Conservation (phyloP, 2,888 invertebrate genomes). For the Sabatieria punctata region DNA sequence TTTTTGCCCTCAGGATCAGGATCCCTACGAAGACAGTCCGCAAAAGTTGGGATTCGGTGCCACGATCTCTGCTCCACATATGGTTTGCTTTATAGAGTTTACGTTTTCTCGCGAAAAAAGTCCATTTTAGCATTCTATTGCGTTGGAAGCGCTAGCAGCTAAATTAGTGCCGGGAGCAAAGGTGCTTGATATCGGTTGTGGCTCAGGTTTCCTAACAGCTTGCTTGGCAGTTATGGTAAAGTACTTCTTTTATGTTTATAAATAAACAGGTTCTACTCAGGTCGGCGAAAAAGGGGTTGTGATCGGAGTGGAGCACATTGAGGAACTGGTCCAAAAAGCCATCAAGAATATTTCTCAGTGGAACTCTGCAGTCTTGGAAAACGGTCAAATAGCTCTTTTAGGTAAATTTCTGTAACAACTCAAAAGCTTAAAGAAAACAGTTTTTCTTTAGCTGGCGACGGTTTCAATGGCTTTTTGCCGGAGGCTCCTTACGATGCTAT, state of each 20-base stretch:
- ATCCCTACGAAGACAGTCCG: conserved; percentile 33
- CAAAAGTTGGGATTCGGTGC: conserved; percentile 34
- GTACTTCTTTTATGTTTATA: neutral
- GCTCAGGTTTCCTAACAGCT: conserved; percentile 36
- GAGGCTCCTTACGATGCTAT: conserved; percentile 36
- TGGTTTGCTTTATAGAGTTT: conserved; percentile 22
- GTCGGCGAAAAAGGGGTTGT: conserved; percentile 32
- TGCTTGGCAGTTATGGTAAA: conserved; percentile 35
- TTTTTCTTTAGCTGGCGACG: conserved; percentile 32
- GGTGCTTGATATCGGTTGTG: conserved; percentile 36
- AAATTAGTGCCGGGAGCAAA: conserved; percentile 30
- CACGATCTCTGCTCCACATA: conserved; percentile 36
- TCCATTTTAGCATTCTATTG: conserved; percentile 34
- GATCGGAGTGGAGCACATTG: conserved; percentile 36
- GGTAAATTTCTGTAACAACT: neutral
- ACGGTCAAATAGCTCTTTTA: conserved; percentile 20
- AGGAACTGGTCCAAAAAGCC: conserved; percentile 30
- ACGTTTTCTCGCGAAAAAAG: neutral
- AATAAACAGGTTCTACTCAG: too few species aligned
- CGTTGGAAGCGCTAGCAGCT: conserved; percentile 31
- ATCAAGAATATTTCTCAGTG: conserved; percentile 20
- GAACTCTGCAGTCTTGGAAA: conserved; percentile 19
- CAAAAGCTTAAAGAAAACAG: too few species aligned
- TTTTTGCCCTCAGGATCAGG: conserved; percentile 8
- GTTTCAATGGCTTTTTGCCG: conserved; percentile 28